Percentiles rank a stretch among this genome's conserved stretches.
Evolutionary conservation across 2,797 vertebrate genomes (phyloP).

Genomic region (Sebastes dallii): DNA sequence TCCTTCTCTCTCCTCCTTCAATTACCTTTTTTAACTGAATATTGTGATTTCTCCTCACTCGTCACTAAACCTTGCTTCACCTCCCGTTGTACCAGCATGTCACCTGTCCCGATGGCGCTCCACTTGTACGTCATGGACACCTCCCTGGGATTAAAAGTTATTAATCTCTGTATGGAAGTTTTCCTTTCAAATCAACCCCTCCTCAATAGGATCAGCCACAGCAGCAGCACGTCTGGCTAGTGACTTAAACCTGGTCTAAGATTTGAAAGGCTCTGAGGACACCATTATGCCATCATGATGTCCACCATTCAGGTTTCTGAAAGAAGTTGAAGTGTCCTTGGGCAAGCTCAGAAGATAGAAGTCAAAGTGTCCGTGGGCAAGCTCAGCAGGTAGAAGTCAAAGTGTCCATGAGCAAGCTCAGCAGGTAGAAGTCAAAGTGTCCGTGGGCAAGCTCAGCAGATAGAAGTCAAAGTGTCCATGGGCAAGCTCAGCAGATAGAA

Average conservation of each 20-base stretch:
- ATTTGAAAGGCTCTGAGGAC: not conserved
- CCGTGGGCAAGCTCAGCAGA: not conserved
- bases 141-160: not conserved
- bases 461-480: not conserved
- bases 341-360: no score
- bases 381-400: no score
- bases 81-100: constrained; percentile 12
- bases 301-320: not conserved
- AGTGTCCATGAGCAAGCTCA: not conserved
- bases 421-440: not conserved
- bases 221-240: not conserved
- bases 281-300: not conserved
- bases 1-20: not conserved
- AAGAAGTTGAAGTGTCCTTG: no score
- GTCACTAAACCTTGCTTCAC: constrained; percentile 12
- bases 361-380: no score
- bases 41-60: constrained; percentile 15
- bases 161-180: not conserved
- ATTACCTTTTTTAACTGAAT: not conserved
- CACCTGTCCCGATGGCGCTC: not conserved
- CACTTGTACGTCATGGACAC: not conserved
- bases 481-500: not conserved
- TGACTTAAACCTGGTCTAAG: not conserved
- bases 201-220: not conserved
- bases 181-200: not conserved